A percentile compares a stretch with the other conserved stretches of the same genome.
phyloP scores from a whole-genome alignment of 2,113 vertebrate genomes.

The Labeo catla region DNA sequence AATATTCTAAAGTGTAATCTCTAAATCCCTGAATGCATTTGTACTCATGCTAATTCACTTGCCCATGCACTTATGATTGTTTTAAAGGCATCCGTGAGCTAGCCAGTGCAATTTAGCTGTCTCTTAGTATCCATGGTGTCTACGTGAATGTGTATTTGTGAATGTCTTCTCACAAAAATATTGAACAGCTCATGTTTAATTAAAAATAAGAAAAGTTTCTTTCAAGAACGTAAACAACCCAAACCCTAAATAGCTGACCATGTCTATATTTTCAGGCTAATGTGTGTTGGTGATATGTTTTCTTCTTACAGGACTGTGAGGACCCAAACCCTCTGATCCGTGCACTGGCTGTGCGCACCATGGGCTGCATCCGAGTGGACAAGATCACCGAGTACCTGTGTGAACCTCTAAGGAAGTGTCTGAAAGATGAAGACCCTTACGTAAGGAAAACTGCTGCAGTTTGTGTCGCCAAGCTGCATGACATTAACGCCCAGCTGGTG shows the following conservation, averaged over 20 bases:
- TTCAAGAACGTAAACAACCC: too few species aligned
- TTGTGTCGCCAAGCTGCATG: constrained; percentile 96
- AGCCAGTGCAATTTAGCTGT: background rate
- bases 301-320: constrained; percentile 87
- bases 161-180: too few species aligned
- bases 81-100: background rate
- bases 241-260: too few species aligned
- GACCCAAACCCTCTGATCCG: constrained; percentile 97
- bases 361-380: constrained; percentile 98
- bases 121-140: constrained; percentile 24
- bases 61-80: background rate
- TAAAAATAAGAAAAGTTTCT: too few species aligned
- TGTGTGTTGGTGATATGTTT: background rate
- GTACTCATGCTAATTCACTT: background rate
- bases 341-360: constrained; percentile 93
- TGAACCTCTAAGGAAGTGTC: constrained; percentile 93
- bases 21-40: background rate
- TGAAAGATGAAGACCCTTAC: constrained; percentile 97
- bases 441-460: constrained; percentile 96
- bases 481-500: constrained; percentile 96
- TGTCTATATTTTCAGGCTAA: background rate
- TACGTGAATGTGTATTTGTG: too few species aligned
- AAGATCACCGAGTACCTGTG: constrained; percentile 98
- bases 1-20: background rate
- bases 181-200: too few species aligned